A percentile compares a stretch with the other conserved stretches of the same genome.
Evolutionary conservation across 1,140 invertebrate genomes (phyloP).

Genomic region (Lepidurus arcticus): DNA sequence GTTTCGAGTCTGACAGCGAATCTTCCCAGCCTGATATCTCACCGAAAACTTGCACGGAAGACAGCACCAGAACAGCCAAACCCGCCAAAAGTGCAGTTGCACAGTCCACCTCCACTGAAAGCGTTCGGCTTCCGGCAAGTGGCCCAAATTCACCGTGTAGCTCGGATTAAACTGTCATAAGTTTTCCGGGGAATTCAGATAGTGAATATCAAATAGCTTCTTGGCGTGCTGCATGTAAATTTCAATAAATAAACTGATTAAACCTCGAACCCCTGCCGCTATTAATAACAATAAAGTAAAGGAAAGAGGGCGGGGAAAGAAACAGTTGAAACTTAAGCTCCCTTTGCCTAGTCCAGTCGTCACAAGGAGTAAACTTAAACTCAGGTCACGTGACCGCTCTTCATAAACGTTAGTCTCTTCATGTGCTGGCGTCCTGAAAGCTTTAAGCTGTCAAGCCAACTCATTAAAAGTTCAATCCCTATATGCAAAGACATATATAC

Average conservation of each 20-base stretch:
- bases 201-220: not conserved
- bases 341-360: no score
- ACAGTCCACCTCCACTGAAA: not conserved
- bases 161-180: not conserved
- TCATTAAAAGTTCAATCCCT: not conserved
- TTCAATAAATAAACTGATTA: not conserved
- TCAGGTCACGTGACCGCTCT: not conserved
- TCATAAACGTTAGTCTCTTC: not conserved
- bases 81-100: not conserved
- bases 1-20: not conserved
- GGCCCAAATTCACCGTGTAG: not conserved
- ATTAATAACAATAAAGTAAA: not conserved
- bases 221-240: not conserved
- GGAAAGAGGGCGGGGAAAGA: not conserved
- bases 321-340: not conserved
- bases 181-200: not conserved
- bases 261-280: not conserved
- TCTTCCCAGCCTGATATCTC: not conserved
- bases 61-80: not conserved
- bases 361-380: not conserved
- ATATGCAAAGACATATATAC: not conserved
- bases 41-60: not conserved
- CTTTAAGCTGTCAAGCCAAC: constrained; percentile 2
- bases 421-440: not conserved
- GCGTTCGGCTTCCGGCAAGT: not conserved